Conservation (phyloP, 2,888 invertebrate species). For the Arctia plantaginis region DNA sequence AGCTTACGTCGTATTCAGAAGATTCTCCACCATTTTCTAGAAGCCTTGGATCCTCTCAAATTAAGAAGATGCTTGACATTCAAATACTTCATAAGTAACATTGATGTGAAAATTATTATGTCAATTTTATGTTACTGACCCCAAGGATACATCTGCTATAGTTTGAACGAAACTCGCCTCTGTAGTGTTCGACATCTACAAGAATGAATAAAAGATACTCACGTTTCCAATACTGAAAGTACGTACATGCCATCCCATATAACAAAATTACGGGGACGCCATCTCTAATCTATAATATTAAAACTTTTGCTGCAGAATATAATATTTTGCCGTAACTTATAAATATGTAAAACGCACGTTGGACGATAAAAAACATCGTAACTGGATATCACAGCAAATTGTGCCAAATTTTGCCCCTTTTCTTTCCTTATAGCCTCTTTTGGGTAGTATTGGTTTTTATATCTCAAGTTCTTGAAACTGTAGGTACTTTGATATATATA, state of each 20-base stretch:
- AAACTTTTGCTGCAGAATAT: constrained; percentile 36
- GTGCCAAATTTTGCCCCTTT: constrained; percentile 42
- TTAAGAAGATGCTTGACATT: background rate
- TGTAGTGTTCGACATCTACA: constrained; percentile 2
- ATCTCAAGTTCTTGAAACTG: constrained; percentile 29
- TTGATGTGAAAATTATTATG: background rate
- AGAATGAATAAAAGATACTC: constrained; percentile 36
- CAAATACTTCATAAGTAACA: background rate
- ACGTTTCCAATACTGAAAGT: constrained; percentile 13
- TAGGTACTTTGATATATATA: constrained; percentile 14
- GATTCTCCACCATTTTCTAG: background rate
- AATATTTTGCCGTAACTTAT: constrained; percentile 43
- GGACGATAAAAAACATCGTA: constrained; percentile 47
- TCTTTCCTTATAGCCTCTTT: constrained; percentile 41
- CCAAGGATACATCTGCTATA: background rate
- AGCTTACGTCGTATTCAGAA: background rate
- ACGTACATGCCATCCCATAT: constrained; percentile 9
- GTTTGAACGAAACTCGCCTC: background rate
- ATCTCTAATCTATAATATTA: constrained; percentile 40
- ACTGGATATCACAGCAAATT: constrained; percentile 49
- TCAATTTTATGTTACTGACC: background rate
- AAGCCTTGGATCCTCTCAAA: background rate
- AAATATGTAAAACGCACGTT: constrained; percentile 50
- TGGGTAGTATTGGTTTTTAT: constrained; percentile 39
- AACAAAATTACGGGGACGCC: constrained; percentile 29